These are phyloP conservation scores for Anoplopoma fimbria DNA, from an alignment of 2,113 vertebrate species.

Conservation along the genomic window DNA sequence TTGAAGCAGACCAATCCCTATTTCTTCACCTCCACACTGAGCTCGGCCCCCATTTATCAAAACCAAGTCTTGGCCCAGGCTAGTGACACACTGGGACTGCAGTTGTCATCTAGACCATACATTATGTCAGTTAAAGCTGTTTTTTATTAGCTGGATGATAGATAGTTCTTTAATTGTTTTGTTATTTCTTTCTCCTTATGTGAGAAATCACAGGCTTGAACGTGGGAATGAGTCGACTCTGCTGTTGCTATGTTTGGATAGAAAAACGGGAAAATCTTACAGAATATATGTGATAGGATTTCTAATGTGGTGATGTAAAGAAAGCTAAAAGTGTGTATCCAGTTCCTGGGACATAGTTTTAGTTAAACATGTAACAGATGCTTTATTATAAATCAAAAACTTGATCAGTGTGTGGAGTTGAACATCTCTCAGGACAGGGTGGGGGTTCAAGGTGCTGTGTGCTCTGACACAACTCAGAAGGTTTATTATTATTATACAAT, in stretches of 20 bases:
- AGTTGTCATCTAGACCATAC: conserved; percentile 77
- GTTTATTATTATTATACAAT: conserved; percentile 7
- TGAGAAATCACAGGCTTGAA: conserved; percentile 49
- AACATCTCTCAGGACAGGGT: conserved; percentile 13
- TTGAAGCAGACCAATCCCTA: conserved; percentile 25
- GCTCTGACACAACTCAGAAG: conserved; percentile 6
- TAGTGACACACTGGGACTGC: conserved; percentile 68
- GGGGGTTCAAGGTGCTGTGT: neutral
- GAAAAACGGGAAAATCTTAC: conserved; percentile 21
- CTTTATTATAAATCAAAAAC: conserved; percentile 27
- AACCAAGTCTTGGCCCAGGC: conserved; percentile 47
- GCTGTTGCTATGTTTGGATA: conserved; percentile 37
- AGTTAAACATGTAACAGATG: conserved; percentile 17
- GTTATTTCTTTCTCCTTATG: conserved; percentile 44
- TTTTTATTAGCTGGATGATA: conserved; percentile 77
- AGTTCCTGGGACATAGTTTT: neutral
- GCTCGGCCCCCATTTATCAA: conserved; percentile 76
- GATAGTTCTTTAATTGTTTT: conserved; percentile 74
- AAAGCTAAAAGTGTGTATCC: conserved; percentile 29
- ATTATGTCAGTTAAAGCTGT: conserved; percentile 73
- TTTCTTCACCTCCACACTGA: conserved; percentile 42
- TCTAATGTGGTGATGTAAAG: conserved; percentile 25
- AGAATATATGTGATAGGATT: conserved; percentile 29
- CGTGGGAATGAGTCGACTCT: conserved; percentile 53
- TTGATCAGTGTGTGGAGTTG: conserved; percentile 28